Percentiles rank a stretch among this genome's conserved stretches.
Conservation (phyloP, 2,888 invertebrate genomes). For the Drosophila algonquin region DNA sequence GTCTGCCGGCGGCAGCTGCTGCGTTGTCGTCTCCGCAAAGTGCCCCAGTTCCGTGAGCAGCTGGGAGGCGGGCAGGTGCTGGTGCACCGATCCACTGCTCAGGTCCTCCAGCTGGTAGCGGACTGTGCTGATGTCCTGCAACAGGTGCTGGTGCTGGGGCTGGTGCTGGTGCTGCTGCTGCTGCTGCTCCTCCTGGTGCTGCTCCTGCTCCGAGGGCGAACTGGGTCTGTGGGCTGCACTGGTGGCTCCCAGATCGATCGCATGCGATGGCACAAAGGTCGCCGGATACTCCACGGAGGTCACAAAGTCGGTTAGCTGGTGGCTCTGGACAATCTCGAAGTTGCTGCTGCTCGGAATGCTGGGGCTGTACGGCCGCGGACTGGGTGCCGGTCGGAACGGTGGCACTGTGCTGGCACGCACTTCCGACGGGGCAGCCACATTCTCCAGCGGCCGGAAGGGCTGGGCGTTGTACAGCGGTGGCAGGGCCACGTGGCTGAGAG, state of each 20-base stretch:
- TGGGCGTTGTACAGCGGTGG: constrained; percentile 87
- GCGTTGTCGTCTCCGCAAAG: constrained; percentile 50
- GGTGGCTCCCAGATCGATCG: constrained; percentile 84
- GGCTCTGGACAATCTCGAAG: constrained; percentile 85
- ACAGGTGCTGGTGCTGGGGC: constrained; percentile 46
- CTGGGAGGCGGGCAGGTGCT: constrained; percentile 78
- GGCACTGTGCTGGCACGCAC: constrained; percentile 47
- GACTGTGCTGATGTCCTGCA: constrained; percentile 62
- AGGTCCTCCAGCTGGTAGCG: constrained; percentile 74
- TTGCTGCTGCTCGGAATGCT: constrained; percentile 39
- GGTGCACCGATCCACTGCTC: constrained; percentile 66
- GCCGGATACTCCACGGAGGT: constrained; percentile 90
- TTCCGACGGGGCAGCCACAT: constrained; percentile 79
- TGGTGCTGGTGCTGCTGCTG: constrained; percentile 62
- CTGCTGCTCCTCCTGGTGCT: constrained; percentile 59
- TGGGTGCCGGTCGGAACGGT: constrained; percentile 40
- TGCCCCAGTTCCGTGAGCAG: constrained; percentile 76
- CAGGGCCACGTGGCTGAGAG: constrained; percentile 86
- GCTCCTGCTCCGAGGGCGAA: constrained; percentile 54
- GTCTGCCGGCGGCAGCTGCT: constrained; percentile 58
- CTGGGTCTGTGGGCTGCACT: background rate
- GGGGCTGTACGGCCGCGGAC: background rate
- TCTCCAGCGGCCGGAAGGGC: constrained; percentile 84
- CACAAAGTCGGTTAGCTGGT: constrained; percentile 88
- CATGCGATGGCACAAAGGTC: constrained; percentile 86